Evolutionary conservation across 2,797 vertebrate genomes (phyloP), one percentile per base, ranked within the genome.

Genomic region (Otolemur crassicaudatus): DNA sequence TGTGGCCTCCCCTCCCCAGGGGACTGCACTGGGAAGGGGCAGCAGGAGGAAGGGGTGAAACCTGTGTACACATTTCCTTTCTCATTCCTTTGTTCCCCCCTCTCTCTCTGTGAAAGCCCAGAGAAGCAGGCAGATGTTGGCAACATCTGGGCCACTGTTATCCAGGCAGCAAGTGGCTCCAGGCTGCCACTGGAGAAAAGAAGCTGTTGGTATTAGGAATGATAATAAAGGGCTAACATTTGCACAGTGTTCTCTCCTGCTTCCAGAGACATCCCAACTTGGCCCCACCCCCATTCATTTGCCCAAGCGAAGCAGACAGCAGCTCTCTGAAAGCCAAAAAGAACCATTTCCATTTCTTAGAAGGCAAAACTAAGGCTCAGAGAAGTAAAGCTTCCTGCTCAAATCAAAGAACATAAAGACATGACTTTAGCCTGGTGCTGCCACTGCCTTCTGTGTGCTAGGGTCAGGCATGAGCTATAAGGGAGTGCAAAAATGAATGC

Each of bases 41-140:
- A 27, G 43, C 53, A 22, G 87, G 29, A 61, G 37, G 43, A 46
- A 37, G 11, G 1, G 12, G 72, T 2, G 29, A 80, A 69, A n/a
- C 17, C 29, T 25, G 3, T 40, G 25, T 56, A 61, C 12, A 6
- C 5, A 46, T 80, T 75, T 93, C 23, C 58, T 87, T 58, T 56
- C 46, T 87, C 5, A 5, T 9, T 31, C 20, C 67, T 82, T 87
- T 91, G 40, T 87, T 85, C 22, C 40, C 17, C 40, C 29, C 46
- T 56, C 31, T 53, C 34, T 58, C 29, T 73, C 58, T 6, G 3
- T 23, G 37, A 94, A 79, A 96, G 60, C 94, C 65, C 81, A 88
- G 81, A 0, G n/a, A 91, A 69, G 75, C 93, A 96, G 92, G 91
- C 98, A 97, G 97, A 96, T 97, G 97, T 88, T 96, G 83, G 37